These are phyloP conservation scores for Rhimphoctona megacephalus DNA, from an alignment of 2,888 invertebrate genomes.

Conservation along the genomic window DNA sequence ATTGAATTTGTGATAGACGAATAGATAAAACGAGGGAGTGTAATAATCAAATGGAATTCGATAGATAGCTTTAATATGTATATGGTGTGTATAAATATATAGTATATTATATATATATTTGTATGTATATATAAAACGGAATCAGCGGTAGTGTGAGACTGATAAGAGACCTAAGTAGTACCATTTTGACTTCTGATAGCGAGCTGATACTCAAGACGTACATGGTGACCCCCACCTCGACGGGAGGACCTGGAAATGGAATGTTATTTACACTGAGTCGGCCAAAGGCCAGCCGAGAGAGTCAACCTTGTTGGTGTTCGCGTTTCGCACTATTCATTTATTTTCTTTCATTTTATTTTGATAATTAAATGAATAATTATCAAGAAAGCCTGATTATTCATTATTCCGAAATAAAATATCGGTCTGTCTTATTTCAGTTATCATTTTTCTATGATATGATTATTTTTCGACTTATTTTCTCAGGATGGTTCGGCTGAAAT, in stretches of 20 bases:
- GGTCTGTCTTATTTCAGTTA: conserved; percentile 38
- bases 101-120: conserved; percentile 20
- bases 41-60: conserved; percentile 71
- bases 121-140: conserved; percentile 74
- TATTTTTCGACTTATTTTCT: conserved; percentile 61
- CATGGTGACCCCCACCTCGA: conserved; percentile 93
- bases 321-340: conserved; percentile 31
- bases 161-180: conserved; percentile 85
- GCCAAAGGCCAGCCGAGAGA: conserved; percentile 75
- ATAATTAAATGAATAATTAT: not conserved
- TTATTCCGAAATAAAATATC: not conserved
- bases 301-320: conserved; percentile 68
- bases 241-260: conserved; percentile 90
- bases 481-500: conserved; percentile 74
- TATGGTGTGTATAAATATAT: conserved; percentile 45
- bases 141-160: conserved; percentile 73
- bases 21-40: conserved; percentile 61
- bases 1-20: conserved; percentile 56
- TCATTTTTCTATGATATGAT: conserved; percentile 1
- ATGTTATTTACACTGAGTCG: conserved; percentile 84
- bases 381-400: not conserved
- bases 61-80: conserved; percentile 13
- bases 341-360: conserved; percentile 39
- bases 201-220: conserved; percentile 93
- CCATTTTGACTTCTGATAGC: conserved; percentile 94